Evolutionary conservation across 2,888 invertebrate species (phyloP).

Genomic region (Ormia ochracea): DNA sequence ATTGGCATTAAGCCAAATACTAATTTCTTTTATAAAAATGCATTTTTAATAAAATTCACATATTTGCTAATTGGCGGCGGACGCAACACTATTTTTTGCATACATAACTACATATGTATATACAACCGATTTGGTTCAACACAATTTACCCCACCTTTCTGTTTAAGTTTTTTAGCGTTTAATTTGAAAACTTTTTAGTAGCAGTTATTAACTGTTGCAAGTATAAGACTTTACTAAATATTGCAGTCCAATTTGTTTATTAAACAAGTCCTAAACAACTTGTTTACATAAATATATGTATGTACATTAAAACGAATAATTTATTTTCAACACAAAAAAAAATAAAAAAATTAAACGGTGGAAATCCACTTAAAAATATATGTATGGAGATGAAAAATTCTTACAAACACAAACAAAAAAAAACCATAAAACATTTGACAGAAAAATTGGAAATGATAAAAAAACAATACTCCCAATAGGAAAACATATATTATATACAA

Average conservation of each 20-base stretch:
- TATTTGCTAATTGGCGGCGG: constrained; percentile 6
- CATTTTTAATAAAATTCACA: background rate
- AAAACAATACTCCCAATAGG: background rate
- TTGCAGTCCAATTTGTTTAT: constrained; percentile 29
- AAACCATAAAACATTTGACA: background rate
- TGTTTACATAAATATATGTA: background rate
- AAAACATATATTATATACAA: background rate
- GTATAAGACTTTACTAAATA: constrained; percentile 72
- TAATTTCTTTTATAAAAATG: constrained; percentile 6
- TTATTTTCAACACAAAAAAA: background rate
- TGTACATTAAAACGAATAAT: background rate
- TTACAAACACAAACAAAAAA: background rate
- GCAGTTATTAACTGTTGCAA: constrained; percentile 70
- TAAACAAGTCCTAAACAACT: constrained; percentile 51
- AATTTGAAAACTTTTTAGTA: constrained; percentile 9
- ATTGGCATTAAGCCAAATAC: constrained; percentile 43
- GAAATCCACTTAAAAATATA: background rate
- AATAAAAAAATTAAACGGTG: background rate
- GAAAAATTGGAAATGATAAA: background rate
- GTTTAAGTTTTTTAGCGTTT: background rate
- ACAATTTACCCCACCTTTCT: constrained; percentile 41
- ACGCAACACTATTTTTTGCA: background rate
- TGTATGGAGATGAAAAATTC: background rate
- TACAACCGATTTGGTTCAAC: background rate
- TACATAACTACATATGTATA: background rate